Conservation (phyloP, 2,888 invertebrate genomes). For the Diplazon laetatorius region DNA sequence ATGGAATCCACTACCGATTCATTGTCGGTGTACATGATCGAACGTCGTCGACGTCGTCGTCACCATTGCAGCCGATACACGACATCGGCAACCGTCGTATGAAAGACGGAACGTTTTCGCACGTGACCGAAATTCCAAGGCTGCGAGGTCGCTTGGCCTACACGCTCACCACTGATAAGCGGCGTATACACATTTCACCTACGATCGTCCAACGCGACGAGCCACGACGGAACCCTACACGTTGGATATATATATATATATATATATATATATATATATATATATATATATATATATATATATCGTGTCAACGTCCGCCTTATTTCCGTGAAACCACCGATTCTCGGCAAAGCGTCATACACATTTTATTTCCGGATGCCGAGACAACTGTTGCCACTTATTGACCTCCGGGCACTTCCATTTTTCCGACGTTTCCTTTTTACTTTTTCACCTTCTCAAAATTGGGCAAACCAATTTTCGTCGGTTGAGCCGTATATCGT, state of each 20-base stretch:
- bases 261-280: too few species aligned
- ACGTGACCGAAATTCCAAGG: conserved; percentile 56
- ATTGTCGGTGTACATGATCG: conserved; percentile 41
- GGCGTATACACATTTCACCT: conserved; percentile 41
- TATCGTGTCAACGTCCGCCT: conserved; percentile 44
- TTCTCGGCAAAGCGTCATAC: conserved; percentile 39
- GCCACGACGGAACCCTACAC: conserved; percentile 45
- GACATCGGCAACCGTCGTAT: conserved; percentile 59
- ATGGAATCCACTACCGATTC: conserved; percentile 50
- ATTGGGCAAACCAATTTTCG: conserved; percentile 25
- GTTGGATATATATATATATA: conserved; percentile 49
- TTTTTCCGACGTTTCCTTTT: conserved; percentile 18
- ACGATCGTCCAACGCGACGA: conserved; percentile 38
- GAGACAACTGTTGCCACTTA: conserved; percentile 36
- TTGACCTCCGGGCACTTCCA: conserved; percentile 26
- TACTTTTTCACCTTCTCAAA: conserved; percentile 21
- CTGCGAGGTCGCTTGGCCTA: conserved; percentile 3
- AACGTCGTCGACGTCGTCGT: conserved; percentile 26
- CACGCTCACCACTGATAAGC: conserved; percentile 39
- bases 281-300: background rate
- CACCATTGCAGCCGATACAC: too few species aligned
- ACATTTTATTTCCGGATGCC: conserved; percentile 54
- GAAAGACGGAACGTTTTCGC: conserved; percentile 54
- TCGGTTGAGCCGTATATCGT: background rate
- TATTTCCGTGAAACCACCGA: conserved; percentile 43